Percentiles rank a stretch among this genome's conserved stretches.
phyloP scores from a whole-genome alignment of 2,888 invertebrate genomes.

The Ennomos quercinarius region DNA sequence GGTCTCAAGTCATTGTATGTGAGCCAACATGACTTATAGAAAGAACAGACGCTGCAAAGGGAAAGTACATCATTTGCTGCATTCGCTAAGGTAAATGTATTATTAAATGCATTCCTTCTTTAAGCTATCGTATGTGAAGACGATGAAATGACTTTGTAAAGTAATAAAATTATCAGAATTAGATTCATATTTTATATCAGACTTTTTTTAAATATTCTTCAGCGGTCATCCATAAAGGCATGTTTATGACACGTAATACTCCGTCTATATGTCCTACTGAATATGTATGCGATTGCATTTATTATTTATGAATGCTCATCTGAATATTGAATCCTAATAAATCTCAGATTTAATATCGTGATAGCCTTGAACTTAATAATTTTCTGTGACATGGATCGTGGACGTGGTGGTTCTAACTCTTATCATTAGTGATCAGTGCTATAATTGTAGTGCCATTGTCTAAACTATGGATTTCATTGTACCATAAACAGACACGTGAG shows the following conservation, averaged over 20 bases:
- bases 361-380: constrained; percentile 26
- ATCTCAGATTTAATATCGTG: constrained; percentile 20
- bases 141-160: no score
- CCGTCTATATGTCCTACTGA: constrained; percentile 5
- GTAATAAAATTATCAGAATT: no score
- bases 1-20: constrained; percentile 9
- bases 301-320: constrained; percentile 19
- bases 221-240: constrained; percentile 4
- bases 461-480: no score
- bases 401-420: not conserved
- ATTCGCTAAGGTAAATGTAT: constrained; percentile 67
- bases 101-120: not conserved
- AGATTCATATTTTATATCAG: not conserved
- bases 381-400: constrained; percentile 4
- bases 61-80: constrained; percentile 69
- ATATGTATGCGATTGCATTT: constrained; percentile 23
- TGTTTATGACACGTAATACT: constrained; percentile 7
- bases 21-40: constrained; percentile 52
- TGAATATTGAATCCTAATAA: constrained; percentile 26
- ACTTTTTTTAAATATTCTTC: constrained; percentile 6
- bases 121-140: no score
- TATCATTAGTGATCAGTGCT: no score
- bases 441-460: no score
- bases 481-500: no score
- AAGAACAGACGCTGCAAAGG: constrained; percentile 62